A percentile compares a stretch with the other conserved stretches of the same genome.
phyloP scores from a whole-genome alignment of 2,888 invertebrate species.

The Anarsia innoxiella region DNA sequence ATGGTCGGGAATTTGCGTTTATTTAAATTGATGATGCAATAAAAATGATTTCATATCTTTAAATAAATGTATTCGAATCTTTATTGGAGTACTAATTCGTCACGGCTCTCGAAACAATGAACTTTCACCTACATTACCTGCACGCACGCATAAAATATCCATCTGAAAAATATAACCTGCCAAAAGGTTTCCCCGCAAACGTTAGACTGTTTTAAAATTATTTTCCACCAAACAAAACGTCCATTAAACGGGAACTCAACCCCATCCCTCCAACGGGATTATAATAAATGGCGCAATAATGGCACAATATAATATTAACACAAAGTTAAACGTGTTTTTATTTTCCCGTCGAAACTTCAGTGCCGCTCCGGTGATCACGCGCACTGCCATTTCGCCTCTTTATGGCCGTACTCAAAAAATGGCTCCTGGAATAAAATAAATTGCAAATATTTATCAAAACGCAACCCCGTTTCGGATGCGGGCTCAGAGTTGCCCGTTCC shows the following conservation, averaged over 20 bases:
- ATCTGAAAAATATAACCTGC: conserved; percentile 48
- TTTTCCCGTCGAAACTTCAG: conserved; percentile 64
- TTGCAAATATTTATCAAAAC: conserved; percentile 68
- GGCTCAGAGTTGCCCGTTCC: conserved; percentile 29
- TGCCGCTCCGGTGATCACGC: conserved; percentile 45
- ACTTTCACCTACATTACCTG: too few relatives aligned
- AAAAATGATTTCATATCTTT: too few relatives aligned
- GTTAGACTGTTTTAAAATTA: conserved; percentile 56
- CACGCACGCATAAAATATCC: conserved; percentile 35
- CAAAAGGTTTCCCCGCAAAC: conserved; percentile 52
- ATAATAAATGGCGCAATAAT: conserved; percentile 74
- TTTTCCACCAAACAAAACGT: conserved; percentile 68
- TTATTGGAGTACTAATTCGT: too few relatives aligned
- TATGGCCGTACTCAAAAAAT: conserved; percentile 57
- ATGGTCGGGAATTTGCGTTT: too few relatives aligned
- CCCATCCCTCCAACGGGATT: conserved; percentile 69
- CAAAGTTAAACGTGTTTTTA: conserved; percentile 74
- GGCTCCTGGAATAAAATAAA: conserved; percentile 59
- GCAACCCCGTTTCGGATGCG: conserved; percentile 33
- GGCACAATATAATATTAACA: conserved; percentile 75
- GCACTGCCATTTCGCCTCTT: conserved; percentile 52
- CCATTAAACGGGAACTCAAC: conserved; percentile 68
- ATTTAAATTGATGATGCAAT: too few relatives aligned
- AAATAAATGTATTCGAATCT: too few relatives aligned
- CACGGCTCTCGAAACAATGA: too few relatives aligned